These are phyloP conservation scores for Muricea muricata DNA, from an alignment of 92 coral and sea anemone genomes.

Conservation along the genomic window DNA sequence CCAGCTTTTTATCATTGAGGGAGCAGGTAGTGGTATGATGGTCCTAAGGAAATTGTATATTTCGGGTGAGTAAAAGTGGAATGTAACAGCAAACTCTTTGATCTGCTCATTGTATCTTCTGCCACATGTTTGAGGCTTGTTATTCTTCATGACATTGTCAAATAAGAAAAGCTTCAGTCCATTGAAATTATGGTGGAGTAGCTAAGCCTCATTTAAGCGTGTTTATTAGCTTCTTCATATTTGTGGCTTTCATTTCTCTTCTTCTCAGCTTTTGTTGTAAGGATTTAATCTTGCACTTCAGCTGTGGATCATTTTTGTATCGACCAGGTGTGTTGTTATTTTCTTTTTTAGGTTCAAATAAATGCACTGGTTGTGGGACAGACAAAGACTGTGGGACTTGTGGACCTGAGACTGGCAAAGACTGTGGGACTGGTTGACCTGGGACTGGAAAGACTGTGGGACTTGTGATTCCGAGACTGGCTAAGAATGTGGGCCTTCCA, in stretches of 20 bases:
- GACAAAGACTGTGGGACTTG: neutral
- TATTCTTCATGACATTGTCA: conserved; percentile 1
- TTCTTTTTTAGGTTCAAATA: neutral
- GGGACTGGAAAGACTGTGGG: no score
- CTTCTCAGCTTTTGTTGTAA: neutral
- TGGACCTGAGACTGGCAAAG: no score
- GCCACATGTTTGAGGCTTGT: neutral
- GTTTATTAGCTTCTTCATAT: neutral
- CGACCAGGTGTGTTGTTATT: neutral
- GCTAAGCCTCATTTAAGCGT: conserved; percentile 2
- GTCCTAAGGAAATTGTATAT: neutral
- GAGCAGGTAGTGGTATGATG: conserved; percentile 30
- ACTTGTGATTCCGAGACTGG: no score
- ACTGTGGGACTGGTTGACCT: neutral
- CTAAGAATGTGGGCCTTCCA: neutral
- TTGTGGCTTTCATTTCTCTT: neutral
- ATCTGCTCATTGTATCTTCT: conserved; percentile 32
- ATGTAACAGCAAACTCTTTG: conserved; percentile 18
- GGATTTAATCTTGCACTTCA: neutral
- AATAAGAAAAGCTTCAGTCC: neutral
- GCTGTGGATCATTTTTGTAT: neutral
- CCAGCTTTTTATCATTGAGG: neutral
- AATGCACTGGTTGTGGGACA: neutral
- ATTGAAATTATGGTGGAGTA: conserved; percentile 20
- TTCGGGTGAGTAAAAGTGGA: conserved; percentile 20